These are phyloP conservation scores for Anarrhichthys ocellatus DNA, from an alignment of 2,113 vertebrate genomes.

Conservation along the genomic window DNA sequence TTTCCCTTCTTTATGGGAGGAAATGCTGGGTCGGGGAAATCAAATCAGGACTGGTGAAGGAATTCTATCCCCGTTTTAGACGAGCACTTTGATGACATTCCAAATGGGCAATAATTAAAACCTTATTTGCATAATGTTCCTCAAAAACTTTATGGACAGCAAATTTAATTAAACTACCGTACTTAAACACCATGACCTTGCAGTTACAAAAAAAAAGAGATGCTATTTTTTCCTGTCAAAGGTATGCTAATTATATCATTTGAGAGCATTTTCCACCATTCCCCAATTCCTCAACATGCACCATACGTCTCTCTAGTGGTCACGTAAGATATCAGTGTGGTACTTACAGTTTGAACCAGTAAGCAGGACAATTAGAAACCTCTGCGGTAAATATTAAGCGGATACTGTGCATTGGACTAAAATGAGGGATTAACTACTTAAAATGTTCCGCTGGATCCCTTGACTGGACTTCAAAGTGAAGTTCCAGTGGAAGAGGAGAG, in stretches of 20 bases:
- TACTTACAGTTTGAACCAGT: constrained; percentile 60
- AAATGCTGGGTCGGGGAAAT: constrained; percentile 34
- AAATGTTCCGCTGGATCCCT: constrained; percentile 72
- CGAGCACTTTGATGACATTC: constrained; percentile 72
- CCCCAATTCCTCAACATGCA: constrained; percentile 18
- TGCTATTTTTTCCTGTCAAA: constrained; percentile 61
- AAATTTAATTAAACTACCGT: constrained; percentile 80
- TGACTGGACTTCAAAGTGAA: constrained; percentile 79
- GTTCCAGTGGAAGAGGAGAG: constrained; percentile 27
- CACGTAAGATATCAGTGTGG: constrained; percentile 43
- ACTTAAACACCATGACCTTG: constrained; percentile 70
- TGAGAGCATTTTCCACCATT: constrained; percentile 52
- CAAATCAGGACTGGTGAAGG: constrained; percentile 39
- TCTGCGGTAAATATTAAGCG: constrained; percentile 75
- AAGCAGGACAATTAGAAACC: constrained; percentile 73
- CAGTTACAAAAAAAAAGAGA: constrained; percentile 46
- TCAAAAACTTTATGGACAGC: constrained; percentile 77
- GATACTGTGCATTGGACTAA: constrained; percentile 64
- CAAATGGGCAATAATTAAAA: constrained; percentile 79
- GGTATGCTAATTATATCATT: constrained; percentile 72
- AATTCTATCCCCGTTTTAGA: constrained; percentile 60
- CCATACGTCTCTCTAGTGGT: constrained; percentile 49
- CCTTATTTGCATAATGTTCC: constrained; percentile 79
- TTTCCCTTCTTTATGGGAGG: constrained; percentile 29
- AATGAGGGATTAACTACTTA: constrained; percentile 71